A percentile compares a stretch with the other conserved stretches of the same genome.
These are phyloP conservation scores for Herpetotheres cachinnans DNA, from an alignment of 2,113 vertebrate species.

Conservation along the genomic window DNA sequence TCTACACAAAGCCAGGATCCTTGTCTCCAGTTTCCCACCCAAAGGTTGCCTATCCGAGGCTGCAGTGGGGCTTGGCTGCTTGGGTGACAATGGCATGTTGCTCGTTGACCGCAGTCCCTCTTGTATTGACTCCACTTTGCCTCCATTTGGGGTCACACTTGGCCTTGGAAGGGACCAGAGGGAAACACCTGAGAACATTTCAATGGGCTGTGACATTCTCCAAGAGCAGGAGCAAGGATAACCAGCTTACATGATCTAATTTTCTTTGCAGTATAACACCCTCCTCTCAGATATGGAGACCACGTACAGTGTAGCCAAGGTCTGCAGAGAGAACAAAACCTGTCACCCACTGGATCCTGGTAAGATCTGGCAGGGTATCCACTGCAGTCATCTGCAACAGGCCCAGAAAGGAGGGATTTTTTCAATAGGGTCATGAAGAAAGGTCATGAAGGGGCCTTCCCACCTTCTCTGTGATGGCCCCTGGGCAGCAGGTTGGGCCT, in stretches of 20 bases:
- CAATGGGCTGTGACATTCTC: neutral
- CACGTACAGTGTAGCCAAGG: constrained; percentile 86
- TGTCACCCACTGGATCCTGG: constrained; percentile 90
- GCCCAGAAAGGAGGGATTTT: neutral
- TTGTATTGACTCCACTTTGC: neutral
- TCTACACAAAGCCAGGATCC: neutral
- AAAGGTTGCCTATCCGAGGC: neutral
- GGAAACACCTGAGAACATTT: neutral
- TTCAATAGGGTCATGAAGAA: neutral
- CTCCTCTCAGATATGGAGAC: constrained; percentile 93
- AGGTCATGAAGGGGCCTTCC: neutral
- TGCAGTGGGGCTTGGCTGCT: neutral
- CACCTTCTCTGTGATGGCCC: neutral
- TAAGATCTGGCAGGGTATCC: constrained; percentile 45
- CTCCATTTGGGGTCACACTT: neutral
- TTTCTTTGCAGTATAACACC: constrained; percentile 83
- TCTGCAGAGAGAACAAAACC: constrained; percentile 74
- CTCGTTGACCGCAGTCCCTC: neutral
- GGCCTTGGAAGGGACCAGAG: neutral
- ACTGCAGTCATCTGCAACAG: neutral
- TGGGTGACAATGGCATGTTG: neutral
- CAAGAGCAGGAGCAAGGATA: neutral
- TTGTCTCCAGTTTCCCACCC: neutral
- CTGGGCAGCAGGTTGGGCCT: neutral
- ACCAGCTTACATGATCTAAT: neutral